Percentiles rank a stretch among this genome's conserved stretches.
phyloP scores from a whole-genome alignment of 35 echinoderm and acorn worm genomes.

The Eucidaris tribuloides region DNA sequence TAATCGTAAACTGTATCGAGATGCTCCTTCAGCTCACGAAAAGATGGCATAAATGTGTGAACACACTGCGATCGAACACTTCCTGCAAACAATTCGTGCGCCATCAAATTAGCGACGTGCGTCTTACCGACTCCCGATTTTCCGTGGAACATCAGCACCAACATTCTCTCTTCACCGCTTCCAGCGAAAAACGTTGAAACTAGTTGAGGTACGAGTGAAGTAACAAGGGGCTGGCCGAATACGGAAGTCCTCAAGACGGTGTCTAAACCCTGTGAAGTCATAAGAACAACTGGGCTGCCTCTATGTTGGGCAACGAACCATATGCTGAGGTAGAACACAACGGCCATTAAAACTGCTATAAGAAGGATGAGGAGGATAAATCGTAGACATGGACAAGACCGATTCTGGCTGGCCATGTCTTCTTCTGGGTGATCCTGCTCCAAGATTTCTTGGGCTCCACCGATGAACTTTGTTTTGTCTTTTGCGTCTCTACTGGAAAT shows the following conservation, averaged over 20 bases:
- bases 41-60: neutral
- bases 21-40: neutral
- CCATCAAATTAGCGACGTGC: constrained; percentile 24
- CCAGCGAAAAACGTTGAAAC: neutral
- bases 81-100: neutral
- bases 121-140: constrained; percentile 56
- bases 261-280: neutral
- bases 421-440: constrained; percentile 62
- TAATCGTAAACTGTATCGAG: constrained; percentile 10
- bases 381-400: neutral
- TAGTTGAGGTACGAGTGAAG: neutral
- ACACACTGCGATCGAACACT: neutral
- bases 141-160: constrained; percentile 58
- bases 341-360: neutral
- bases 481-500: neutral
- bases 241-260: neutral
- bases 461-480: neutral
- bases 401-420: neutral
- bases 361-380: neutral
- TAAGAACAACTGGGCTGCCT: neutral
- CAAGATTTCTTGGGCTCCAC: constrained; percentile 34
- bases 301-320: constrained; percentile 13
- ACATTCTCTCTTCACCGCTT: neutral
- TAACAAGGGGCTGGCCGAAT: constrained; percentile 33
- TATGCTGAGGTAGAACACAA: constrained; percentile 9